Evolutionary conservation across 2,113 vertebrate genomes (phyloP).

Genomic region (Dicerorhinus sumatrensis): DNA sequence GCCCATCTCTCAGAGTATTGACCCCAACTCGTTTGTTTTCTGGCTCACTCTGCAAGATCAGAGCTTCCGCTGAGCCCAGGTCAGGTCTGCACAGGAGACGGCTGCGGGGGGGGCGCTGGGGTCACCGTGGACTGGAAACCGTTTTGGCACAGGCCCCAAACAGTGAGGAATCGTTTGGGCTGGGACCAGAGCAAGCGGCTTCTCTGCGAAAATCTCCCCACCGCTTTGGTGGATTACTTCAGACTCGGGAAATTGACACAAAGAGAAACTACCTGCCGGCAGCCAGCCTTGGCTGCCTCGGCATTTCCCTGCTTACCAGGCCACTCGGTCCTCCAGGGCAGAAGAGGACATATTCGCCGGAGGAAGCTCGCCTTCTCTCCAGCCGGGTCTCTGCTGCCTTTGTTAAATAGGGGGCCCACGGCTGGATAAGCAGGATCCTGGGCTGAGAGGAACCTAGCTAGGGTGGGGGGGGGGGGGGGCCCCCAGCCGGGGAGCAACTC

Average conservation of each 20-base stretch:
- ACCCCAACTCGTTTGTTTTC: constrained; percentile 62
- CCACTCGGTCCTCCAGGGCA: background rate
- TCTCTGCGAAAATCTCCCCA: background rate
- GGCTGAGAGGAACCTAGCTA: background rate
- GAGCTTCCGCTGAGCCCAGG: background rate
- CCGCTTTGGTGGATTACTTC: background rate
- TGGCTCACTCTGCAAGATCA: background rate
- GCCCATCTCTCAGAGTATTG: constrained; percentile 31
- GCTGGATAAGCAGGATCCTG: background rate
- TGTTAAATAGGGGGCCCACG: constrained; percentile 70
- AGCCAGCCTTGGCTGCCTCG: background rate
- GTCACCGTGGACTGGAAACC: constrained; percentile 53
- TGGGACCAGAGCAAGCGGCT: background rate
- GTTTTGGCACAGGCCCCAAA: constrained; percentile 51
- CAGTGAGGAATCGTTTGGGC: constrained; percentile 49
- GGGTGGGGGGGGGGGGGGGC: no score
- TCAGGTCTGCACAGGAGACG: background rate
- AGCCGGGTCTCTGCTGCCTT: constrained; percentile 79
- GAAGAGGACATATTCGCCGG: background rate
- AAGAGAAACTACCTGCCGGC: constrained; percentile 69
- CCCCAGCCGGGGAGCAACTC: background rate
- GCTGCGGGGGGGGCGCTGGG: background rate
- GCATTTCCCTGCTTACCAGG: constrained; percentile 18
- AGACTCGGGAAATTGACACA: constrained; percentile 67
- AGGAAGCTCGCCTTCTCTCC: constrained; percentile 69